Evolutionary conservation across 2,113 vertebrate genomes (phyloP).

Genomic region (Ciconia stormi): DNA sequence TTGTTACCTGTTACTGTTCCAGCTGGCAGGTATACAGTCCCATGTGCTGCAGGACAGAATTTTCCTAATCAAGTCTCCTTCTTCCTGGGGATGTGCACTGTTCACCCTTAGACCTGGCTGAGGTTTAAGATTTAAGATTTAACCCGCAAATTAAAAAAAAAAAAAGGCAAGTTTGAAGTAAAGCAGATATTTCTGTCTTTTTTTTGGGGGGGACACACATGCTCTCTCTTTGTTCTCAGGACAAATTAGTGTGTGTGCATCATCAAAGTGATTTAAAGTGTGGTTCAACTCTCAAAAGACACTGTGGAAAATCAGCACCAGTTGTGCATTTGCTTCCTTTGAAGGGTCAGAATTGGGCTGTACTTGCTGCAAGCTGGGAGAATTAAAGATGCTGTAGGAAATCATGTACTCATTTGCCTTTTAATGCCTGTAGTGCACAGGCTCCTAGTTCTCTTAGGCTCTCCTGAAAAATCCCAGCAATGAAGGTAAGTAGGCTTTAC

Average conservation of each 20-base stretch:
- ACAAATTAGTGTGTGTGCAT: background rate
- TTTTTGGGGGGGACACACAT: background rate
- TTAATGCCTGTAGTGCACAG: background rate
- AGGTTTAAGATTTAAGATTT: background rate
- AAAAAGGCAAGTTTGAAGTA: background rate
- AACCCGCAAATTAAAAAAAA: background rate
- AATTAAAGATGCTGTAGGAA: background rate
- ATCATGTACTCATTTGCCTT: background rate
- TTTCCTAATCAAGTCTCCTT: background rate
- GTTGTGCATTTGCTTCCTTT: background rate
- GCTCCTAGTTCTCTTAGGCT: background rate
- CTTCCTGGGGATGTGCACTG: background rate
- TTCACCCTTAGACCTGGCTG: background rate
- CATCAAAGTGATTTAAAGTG: slow-evolving; percentile 9
- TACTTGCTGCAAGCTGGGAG: background rate
- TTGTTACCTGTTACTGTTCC: background rate
- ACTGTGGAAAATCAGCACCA: background rate
- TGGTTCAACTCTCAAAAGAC: background rate
- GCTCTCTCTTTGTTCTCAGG: background rate
- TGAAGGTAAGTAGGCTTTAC: background rate
- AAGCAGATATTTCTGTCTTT: background rate
- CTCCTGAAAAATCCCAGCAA: background rate
- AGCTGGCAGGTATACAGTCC: background rate
- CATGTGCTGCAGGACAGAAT: background rate
- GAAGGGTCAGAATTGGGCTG: background rate